Evolutionary conservation across 2,888 invertebrate genomes (phyloP).

Genomic region (Caenorhabditis doughertyi): DNA sequence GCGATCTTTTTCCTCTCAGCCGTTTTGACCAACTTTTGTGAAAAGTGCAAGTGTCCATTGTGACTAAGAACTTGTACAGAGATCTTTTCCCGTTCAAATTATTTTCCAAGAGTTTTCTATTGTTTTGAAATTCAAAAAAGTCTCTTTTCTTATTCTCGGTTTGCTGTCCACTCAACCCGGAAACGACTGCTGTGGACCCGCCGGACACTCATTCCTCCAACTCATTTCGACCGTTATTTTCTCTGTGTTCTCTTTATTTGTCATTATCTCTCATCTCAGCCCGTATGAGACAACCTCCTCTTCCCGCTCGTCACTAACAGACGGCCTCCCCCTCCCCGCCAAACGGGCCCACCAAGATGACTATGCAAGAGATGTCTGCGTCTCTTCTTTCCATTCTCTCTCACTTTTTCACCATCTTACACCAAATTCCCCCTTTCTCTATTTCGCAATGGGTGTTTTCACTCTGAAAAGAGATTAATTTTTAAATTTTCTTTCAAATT

Average conservation of each 20-base stretch:
- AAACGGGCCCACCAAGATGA: constrained; percentile 23
- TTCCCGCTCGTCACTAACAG: background rate
- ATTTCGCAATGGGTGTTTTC: constrained; percentile 39
- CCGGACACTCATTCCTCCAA: constrained; percentile 26
- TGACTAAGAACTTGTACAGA: background rate
- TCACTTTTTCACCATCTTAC: constrained; percentile 43
- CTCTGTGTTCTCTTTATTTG: background rate
- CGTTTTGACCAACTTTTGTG: background rate
- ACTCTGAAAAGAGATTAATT: constrained; percentile 15
- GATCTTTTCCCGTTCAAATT: background rate
- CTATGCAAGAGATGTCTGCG: constrained; percentile 27
- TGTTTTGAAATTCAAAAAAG: background rate
- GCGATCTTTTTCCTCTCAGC: background rate
- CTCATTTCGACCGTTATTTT: constrained; percentile 13
- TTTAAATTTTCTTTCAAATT: constrained; percentile 6
- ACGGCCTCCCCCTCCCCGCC: constrained; percentile 12
- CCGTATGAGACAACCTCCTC: constrained; percentile 16
- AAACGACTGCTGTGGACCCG: constrained; percentile 23
- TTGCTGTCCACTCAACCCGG: background rate
- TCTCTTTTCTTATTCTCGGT: background rate
- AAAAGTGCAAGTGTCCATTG: constrained; percentile 30
- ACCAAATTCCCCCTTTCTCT: constrained; percentile 8
- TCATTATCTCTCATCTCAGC: background rate
- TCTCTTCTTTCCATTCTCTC: constrained; percentile 7
- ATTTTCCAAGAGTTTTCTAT: background rate